Evolutionary conservation across 2,113 vertebrate genomes (phyloP).

Genomic region (Tychaedon coryphoeus): DNA sequence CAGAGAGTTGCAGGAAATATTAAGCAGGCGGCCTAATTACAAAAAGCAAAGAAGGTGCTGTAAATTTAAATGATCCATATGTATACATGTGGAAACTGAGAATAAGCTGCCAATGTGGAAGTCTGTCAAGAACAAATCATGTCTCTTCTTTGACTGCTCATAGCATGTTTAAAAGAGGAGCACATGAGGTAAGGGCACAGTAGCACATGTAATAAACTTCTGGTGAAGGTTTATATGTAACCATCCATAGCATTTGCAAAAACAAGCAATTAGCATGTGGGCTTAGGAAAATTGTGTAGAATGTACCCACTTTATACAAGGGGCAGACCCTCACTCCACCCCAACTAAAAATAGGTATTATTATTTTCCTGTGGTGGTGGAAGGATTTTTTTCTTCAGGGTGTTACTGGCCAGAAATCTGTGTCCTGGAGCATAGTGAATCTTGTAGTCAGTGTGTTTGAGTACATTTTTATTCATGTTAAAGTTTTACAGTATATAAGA

Average conservation of each 20-base stretch:
- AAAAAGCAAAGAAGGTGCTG: not conserved
- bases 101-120: not conserved
- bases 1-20: conserved; percentile 5
- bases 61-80: not conserved
- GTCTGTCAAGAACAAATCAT: not conserved
- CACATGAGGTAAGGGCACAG: not conserved
- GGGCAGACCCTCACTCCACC: not conserved
- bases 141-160: not conserved
- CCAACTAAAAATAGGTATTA: not conserved
- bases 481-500: not conserved
- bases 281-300: not conserved
- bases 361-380: not conserved
- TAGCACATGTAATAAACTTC: not conserved
- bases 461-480: not conserved
- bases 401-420: not conserved
- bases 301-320: not conserved
- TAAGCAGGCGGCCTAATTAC: not conserved
- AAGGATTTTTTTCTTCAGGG: not conserved
- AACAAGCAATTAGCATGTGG: not conserved
- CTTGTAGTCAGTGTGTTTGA: not conserved
- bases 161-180: not conserved
- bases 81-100: not conserved
- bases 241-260: not conserved
- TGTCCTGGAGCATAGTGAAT: not conserved
- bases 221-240: not conserved